Conservation (phyloP, 2,888 invertebrate species). For the Cylloceria caligata region DNA sequence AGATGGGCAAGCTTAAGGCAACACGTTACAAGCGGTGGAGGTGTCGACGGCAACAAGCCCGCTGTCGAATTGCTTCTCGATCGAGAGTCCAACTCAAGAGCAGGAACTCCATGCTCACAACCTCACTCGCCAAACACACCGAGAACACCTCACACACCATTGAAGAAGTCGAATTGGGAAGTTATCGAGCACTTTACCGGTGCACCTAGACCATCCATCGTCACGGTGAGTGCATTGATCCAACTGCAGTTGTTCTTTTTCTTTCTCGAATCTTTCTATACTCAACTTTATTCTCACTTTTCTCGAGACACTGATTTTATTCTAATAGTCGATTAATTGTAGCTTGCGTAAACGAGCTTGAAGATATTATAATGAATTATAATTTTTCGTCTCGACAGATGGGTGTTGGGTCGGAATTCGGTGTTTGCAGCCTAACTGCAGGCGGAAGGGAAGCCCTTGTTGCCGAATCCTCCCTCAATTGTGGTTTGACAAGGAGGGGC, state of each 20-base stretch:
- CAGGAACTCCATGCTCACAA: slow-evolving; percentile 82
- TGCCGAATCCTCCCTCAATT: slow-evolving; percentile 70
- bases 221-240: slow-evolving; percentile 86
- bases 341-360: background rate
- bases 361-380: background rate
- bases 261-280: background rate
- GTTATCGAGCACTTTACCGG: slow-evolving; percentile 94
- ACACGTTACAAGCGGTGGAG: slow-evolving; percentile 82
- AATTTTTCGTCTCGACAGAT: slow-evolving; percentile 70
- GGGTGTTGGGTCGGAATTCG: slow-evolving; percentile 78
- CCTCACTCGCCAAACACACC: slow-evolving; percentile 85
- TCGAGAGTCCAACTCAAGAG: slow-evolving; percentile 80
- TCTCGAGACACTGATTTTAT: too few relatives aligned
- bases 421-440: slow-evolving; percentile 71
- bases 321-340: too few relatives aligned
- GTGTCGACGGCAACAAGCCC: slow-evolving; percentile 79
- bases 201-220: slow-evolving; percentile 87
- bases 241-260: background rate
- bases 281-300: background rate
- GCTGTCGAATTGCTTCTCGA: slow-evolving; percentile 83
- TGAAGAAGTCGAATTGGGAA: slow-evolving; percentile 95
- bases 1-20: slow-evolving; percentile 86
- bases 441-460: slow-evolving; percentile 72
- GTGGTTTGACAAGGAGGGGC: slow-evolving; percentile 71
- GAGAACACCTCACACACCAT: slow-evolving; percentile 86